These are phyloP conservation scores for human DNA, from an alignment of 2,113 vertebrate species.

Conservation along the genomic window GRCh38 chr5:139916001-139916500, in stretches of 20 bases:
- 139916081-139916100: neutral
- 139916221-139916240: neutral
- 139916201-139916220: neutral
- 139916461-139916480: neutral
- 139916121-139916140: neutral
- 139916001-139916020: neutral
- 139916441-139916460: neutral
- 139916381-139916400: slow-evolving; percentile 26
- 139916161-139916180: neutral
- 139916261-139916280: neutral
- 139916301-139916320: neutral
- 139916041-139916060: neutral
- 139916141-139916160: neutral
- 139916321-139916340: slow-evolving; percentile 21
- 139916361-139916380: neutral
- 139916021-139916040: neutral
- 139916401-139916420: slow-evolving; percentile 25
- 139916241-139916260: neutral
- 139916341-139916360: neutral
- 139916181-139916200: neutral
- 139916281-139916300: neutral
- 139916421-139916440: neutral
- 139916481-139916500: slow-evolving; percentile 6
- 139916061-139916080: neutral
- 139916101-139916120: neutral